Conservation (phyloP, 2,113 vertebrate genomes). For the Amia ocellicauda region DNA sequence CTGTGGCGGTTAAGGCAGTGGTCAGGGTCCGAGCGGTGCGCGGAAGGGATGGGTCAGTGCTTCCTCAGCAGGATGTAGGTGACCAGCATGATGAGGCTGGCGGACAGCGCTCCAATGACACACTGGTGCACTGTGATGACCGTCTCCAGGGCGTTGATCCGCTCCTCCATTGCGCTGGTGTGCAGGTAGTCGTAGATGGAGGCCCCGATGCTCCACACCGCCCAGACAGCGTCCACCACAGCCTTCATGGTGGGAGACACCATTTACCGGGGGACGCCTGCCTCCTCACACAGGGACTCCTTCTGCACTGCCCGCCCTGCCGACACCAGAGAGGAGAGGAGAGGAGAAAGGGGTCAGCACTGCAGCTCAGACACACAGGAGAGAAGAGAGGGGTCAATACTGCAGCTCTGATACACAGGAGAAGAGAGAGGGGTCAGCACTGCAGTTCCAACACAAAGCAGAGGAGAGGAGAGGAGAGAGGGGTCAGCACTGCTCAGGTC, state of each 20-base stretch:
- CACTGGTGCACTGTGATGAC: conserved; percentile 62
- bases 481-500: not conserved
- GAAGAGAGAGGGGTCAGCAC: not conserved
- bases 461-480: not conserved
- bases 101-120: conserved; percentile 60
- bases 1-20: conserved; percentile 35
- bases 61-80: conserved; percentile 67
- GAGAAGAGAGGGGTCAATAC: not conserved
- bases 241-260: conserved; percentile 70
- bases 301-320: conserved; percentile 29
- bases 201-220: conserved; percentile 66
- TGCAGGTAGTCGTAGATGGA: conserved; percentile 72
- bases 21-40: not conserved
- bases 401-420: no score
- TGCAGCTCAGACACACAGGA: no score
- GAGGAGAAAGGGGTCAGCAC: not conserved
- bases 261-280: conserved; percentile 47
- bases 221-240: conserved; percentile 67
- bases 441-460: no score
- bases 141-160: conserved; percentile 66
- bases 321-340: not conserved
- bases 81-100: conserved; percentile 55
- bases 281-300: conserved; percentile 28
- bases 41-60: conserved; percentile 48
- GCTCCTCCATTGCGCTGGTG: conserved; percentile 71